Conservation (phyloP, 2,888 invertebrate species). For the Pristionchus entomophagus region DNA sequence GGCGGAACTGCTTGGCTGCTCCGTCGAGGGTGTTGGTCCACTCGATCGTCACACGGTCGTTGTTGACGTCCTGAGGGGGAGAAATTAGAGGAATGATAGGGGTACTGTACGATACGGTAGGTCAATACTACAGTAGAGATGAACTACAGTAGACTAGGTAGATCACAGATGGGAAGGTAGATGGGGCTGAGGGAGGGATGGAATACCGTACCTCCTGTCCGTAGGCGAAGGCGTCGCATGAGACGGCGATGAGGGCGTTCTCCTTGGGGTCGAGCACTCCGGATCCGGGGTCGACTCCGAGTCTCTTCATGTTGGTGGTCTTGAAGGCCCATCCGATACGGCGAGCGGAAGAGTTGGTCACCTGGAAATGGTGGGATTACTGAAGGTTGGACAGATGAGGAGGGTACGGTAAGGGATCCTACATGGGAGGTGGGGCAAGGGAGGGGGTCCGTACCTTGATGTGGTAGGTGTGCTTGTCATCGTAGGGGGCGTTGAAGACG, state of each 20-base stretch:
- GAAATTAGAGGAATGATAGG: background rate
- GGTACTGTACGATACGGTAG: no score
- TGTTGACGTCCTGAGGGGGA: conserved; percentile 53
- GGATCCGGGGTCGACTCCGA: conserved; percentile 67
- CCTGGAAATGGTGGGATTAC: background rate
- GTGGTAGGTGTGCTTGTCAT: conserved; percentile 4
- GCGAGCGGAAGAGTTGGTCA: conserved; percentile 49
- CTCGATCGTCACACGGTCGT: conserved; percentile 37
- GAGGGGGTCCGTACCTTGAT: background rate
- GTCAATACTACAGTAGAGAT: no score
- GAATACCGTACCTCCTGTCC: conserved; percentile 52
- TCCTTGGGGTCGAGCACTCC: conserved; percentile 73
- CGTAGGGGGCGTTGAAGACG: no score
- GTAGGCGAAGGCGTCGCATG: conserved; percentile 70
- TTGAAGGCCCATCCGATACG: conserved; percentile 72
- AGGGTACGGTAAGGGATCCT: background rate
- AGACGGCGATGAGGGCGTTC: conserved; percentile 65
- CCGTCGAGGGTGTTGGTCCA: conserved; percentile 59
- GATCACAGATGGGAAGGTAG: background rate
- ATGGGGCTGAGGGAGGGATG: background rate
- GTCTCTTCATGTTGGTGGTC: conserved; percentile 71
- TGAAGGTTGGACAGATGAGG: no score
- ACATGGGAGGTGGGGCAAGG: background rate
- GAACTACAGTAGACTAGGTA: background rate
- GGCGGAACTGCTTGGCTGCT: conserved; percentile 65